Evolutionary conservation across 2,888 invertebrate species (phyloP).

Genomic region (Drosophila testacea): DNA sequence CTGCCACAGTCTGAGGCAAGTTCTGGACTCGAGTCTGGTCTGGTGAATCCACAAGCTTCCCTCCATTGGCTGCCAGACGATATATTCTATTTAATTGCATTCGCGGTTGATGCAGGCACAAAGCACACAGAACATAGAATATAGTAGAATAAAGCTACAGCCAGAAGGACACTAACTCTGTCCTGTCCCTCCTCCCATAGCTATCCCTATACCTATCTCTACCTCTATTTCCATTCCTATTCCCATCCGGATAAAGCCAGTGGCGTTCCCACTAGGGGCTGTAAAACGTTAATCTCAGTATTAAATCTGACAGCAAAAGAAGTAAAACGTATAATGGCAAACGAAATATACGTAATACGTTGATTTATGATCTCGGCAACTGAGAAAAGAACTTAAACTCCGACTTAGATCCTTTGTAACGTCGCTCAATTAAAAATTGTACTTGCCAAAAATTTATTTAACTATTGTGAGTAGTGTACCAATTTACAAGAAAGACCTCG

Average conservation of each 20-base stretch:
- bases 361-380: slow-evolving; percentile 61
- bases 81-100: slow-evolving; percentile 81
- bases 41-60: slow-evolving; percentile 11
- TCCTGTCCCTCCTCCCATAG: slow-evolving; percentile 2
- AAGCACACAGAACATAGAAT: slow-evolving; percentile 17
- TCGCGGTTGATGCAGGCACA: slow-evolving; percentile 55
- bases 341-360: slow-evolving; percentile 39
- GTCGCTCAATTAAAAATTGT: slow-evolving; percentile 21
- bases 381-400: slow-evolving; percentile 8
- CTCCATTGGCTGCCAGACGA: slow-evolving; percentile 46
- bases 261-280: slow-evolving; percentile 15
- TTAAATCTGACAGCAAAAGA: slow-evolving; percentile 56
- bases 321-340: slow-evolving; percentile 40
- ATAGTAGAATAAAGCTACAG: slow-evolving; percentile 23
- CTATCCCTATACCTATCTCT: background rate
- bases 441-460: too few relatives aligned
- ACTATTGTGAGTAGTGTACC: too few relatives aligned
- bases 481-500: too few relatives aligned
- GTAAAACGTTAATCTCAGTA: slow-evolving; percentile 65
- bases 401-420: background rate
- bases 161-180: slow-evolving; percentile 63
- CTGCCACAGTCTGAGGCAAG: slow-evolving; percentile 24
- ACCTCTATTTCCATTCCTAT: background rate
- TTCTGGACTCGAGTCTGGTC: slow-evolving; percentile 22
- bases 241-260: slow-evolving; percentile 15